Conservation (phyloP, 1,140 invertebrate species). For the Aradophagus sp. region DNA sequence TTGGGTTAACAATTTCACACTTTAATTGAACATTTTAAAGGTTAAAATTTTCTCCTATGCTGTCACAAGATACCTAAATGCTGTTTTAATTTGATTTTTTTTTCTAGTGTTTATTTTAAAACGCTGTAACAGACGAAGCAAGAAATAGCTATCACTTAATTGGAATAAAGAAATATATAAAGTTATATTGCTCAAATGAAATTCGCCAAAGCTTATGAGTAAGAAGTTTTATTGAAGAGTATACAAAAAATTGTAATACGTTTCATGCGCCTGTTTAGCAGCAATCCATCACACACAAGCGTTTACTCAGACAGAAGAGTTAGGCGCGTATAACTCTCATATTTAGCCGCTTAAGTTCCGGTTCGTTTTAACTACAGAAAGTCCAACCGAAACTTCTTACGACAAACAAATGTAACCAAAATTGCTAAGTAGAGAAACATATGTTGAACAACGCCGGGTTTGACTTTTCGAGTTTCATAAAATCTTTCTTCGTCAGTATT, state of each 20-base stretch:
- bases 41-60: too few relatives aligned
- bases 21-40: too few relatives aligned
- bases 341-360: conserved; percentile 23
- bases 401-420: conserved; percentile 24
- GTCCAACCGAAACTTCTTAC: conserved; percentile 36
- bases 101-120: too few relatives aligned
- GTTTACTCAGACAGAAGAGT: conserved; percentile 49
- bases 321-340: conserved; percentile 42
- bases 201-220: conserved; percentile 4
- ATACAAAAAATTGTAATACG: conserved; percentile 33
- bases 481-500: conserved; percentile 18
- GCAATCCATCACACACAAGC: conserved; percentile 56
- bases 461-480: conserved; percentile 3
- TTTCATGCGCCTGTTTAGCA: conserved; percentile 47
- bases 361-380: conserved; percentile 30
- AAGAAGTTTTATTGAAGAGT: conserved; percentile 12
- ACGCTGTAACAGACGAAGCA: too few relatives aligned
- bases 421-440: conserved; percentile 23
- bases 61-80: too few relatives aligned
- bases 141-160: too few relatives aligned
- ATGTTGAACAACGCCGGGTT: conserved; percentile 16
- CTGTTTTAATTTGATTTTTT: too few relatives aligned
- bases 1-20: too few relatives aligned
- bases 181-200: too few relatives aligned
- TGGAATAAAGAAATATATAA: too few relatives aligned